Evolutionary conservation across 2,888 invertebrate genomes (phyloP).

Genomic region (Napeogenes inachia): DNA sequence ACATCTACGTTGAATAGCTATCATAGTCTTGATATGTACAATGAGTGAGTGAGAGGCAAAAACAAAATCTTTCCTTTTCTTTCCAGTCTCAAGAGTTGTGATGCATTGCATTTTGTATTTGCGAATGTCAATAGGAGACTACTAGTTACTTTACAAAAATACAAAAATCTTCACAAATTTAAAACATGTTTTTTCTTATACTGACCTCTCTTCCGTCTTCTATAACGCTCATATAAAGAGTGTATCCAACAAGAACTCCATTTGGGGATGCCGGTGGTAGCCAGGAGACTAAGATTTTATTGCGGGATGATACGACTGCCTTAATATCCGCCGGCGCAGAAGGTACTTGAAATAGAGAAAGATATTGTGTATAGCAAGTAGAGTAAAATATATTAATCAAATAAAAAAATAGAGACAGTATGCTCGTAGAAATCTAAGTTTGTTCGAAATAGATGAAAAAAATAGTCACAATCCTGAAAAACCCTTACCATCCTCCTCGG

Average conservation of each 20-base stretch:
- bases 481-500: constrained; percentile 90
- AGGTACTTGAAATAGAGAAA: constrained; percentile 80
- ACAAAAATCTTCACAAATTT: too few relatives aligned
- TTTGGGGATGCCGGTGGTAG: constrained; percentile 90
- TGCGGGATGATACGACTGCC: constrained; percentile 90
- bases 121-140: too few relatives aligned
- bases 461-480: constrained; percentile 28
- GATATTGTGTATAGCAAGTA: background rate
- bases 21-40: too few relatives aligned
- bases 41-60: too few relatives aligned
- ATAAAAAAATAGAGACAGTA: too few relatives aligned
- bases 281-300: constrained; percentile 93
- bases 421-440: too few relatives aligned
- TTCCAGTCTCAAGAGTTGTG: too few relatives aligned
- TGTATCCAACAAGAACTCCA: constrained; percentile 89
- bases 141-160: too few relatives aligned
- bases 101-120: too few relatives aligned
- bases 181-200: constrained; percentile 8
- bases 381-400: background rate
- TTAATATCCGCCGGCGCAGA: constrained; percentile 94
- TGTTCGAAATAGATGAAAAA: too few relatives aligned
- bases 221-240: constrained; percentile 88
- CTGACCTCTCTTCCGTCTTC: constrained; percentile 84
- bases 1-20: too few relatives aligned
- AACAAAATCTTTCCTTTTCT: too few relatives aligned